phyloP scores from a whole-genome alignment of 2,113 vertebrate genomes.

The Pongo pygmaeus region DNA sequence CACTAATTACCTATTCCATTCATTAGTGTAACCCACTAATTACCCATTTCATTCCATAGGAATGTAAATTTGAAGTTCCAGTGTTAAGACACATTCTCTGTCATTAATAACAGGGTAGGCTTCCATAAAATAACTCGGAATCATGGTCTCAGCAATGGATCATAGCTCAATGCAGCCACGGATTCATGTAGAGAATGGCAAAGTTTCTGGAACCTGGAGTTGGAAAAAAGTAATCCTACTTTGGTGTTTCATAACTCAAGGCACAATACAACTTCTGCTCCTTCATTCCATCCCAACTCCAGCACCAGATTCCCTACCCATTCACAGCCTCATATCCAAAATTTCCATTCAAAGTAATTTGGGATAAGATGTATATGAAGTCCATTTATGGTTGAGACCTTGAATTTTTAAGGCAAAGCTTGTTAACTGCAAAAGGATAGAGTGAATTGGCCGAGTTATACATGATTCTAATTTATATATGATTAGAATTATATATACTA shows the following conservation, averaged over 20 bases:
- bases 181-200: background rate
- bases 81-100: background rate
- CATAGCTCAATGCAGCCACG: background rate
- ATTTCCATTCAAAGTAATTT: background rate
- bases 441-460: background rate
- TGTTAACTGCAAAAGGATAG: background rate
- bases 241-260: background rate
- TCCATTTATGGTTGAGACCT: background rate
- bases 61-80: background rate
- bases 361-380: background rate
- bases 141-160: background rate
- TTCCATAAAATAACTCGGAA: background rate
- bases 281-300: background rate
- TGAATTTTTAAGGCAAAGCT: background rate
- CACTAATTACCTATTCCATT: background rate
- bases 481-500: no score
- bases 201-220: background rate
- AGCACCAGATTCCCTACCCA: background rate
- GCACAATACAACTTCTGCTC: background rate
- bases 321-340: background rate
- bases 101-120: background rate
- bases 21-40: background rate
- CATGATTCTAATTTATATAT: background rate
- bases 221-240: background rate
- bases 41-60: background rate